A percentile compares a stretch with the other conserved stretches of the same genome.
These are phyloP conservation scores for Ips nitidus DNA, from an alignment of 1,140 invertebrate genomes.

Conservation along the genomic window DNA sequence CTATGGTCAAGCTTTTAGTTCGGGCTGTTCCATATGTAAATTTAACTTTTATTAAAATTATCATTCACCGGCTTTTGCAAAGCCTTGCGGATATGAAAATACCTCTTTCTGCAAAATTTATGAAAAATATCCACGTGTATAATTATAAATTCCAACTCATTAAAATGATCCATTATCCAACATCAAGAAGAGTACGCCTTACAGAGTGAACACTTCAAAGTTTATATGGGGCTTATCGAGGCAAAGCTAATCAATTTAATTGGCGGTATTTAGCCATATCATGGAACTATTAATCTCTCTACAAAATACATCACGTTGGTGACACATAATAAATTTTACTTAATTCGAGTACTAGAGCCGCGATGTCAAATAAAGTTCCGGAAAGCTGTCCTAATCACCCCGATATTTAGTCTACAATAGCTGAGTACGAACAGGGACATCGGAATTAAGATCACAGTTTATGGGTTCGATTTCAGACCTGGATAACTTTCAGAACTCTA, in stretches of 20 bases:
- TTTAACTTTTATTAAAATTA: too few relatives aligned
- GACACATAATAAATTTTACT: conserved; percentile 35
- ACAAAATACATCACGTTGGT: conserved; percentile 35
- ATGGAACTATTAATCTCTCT: conserved; percentile 34
- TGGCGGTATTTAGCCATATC: conserved; percentile 27
- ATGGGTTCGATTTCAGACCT: neutral
- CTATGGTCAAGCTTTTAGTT: neutral
- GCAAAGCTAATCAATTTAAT: conserved; percentile 29
- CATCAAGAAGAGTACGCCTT: too few relatives aligned
- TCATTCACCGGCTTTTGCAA: too few relatives aligned
- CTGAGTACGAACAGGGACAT: conserved; percentile 11
- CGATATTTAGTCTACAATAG: conserved; percentile 27
- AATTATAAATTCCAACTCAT: too few relatives aligned
- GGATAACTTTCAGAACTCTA: too few relatives aligned
- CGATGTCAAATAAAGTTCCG: conserved; percentile 32
- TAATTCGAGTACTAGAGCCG: conserved; percentile 31
- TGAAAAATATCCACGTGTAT: too few relatives aligned
- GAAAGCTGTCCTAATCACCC: conserved; percentile 32
- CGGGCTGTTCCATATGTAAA: neutral
- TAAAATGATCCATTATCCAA: too few relatives aligned
- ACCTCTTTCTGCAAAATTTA: too few relatives aligned
- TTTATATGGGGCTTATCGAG: conserved; percentile 5
- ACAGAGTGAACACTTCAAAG: conserved; percentile 4
- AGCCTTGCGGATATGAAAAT: too few relatives aligned
- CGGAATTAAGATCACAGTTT: conserved; percentile 18